Evolutionary conservation across 30 jellyfish, hydroid and myxozoan species (phyloP), one percentile per base, ranked within the genome.

Genomic region (Rhopilema esculentum): DNA sequence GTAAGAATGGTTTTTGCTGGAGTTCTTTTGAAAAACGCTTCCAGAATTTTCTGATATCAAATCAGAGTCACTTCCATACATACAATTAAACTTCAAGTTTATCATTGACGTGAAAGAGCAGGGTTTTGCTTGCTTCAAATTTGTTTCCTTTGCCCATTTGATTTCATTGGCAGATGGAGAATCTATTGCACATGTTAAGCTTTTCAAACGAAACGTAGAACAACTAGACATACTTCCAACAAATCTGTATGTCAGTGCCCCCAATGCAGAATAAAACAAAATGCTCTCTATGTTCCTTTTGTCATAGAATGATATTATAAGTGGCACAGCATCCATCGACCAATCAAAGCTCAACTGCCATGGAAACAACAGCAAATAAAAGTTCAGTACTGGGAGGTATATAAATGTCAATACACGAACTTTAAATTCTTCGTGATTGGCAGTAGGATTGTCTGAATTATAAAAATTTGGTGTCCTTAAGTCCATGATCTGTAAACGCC

Each of bases 261-360:
- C 85, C 30, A 69, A 30, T 4, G 29, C 32, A 22, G 82, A 8
- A 67, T 93, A 93, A 68, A 93, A 64, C 27, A 63, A 16, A 1
- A 85, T 1, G 25, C 94, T 81, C 8, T 57, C 79, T 0, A 83
- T 9, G 80, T 88, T 93, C 74, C 96, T 85, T 1, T 69, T 6
- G 62, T 88, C 93, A 20, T 51, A 20, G 82, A 93, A 16, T 12
- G 85, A 25, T 12, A 64, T 82, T 15, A 93, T 80, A 63, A 93
- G 70, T 19, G 97, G 97, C n/a, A 93, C 83, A 30, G 98, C 83
- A 50, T 88, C 93, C 97, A 93, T 93, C 65, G 98, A 93, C 96
- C 96, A 93, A 77, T 93, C 98, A 93, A 88, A 93, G 67, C 98
- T 93, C 89, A 93, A 89, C 77, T 84, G 93, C 91, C 96, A 81